Base-by-base conservation (phyloP, 2,888 invertebrate genomes). In the Chymomyza caudatula region DNA sequence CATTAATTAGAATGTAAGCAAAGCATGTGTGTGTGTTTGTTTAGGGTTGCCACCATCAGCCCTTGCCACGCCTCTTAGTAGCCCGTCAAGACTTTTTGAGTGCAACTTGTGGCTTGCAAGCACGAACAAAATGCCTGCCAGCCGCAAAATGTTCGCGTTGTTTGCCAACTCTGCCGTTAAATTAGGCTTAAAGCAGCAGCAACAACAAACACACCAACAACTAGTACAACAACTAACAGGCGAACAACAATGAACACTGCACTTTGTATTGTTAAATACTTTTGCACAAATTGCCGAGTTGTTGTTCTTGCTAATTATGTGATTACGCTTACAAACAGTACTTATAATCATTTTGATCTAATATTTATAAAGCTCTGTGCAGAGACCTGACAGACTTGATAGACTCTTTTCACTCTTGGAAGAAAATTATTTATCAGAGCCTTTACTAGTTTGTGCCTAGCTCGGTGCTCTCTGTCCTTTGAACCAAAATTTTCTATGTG, bases 1-100 rank as follows among this genome's bases (percentile, higher is more conserved):
- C 85, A 82, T 84, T 80, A 84, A 80, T 80, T 80, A 80, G 85
- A 77, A 81, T 74, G 73, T 84, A 74, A 65, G 76, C 81, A 59
- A 49, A 53, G 37, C 15, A 29, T 68, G 54, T 63, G 64, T 65
- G 67, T 44, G 51, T 52, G 54, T 55, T 22, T 37, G 29, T 37
- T 11, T 37, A 37, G 29, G 29, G 22, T 42, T 60, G 17, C 53
- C 20, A 11, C 17, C 19, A 23, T 15, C 19, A 47, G 11, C 15
- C 5, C 37, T 42, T 25, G 2, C 1, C 55, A 23, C 5, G 54
- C 13, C 43, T 56, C 25, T 47, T 25, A 8, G 13, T 22, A 20
- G 43, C n/a, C 15, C 20, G 29, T 37, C 23, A 43, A 51, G 43
- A 60, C 60, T 61, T 37, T 61, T 60, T 76, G 62, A 73, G 78